Percentiles rank a stretch among this genome's conserved stretches.
Conservation (phyloP, 1,140 invertebrate genomes). For the Pseudomyrmex gracilis region DNA sequence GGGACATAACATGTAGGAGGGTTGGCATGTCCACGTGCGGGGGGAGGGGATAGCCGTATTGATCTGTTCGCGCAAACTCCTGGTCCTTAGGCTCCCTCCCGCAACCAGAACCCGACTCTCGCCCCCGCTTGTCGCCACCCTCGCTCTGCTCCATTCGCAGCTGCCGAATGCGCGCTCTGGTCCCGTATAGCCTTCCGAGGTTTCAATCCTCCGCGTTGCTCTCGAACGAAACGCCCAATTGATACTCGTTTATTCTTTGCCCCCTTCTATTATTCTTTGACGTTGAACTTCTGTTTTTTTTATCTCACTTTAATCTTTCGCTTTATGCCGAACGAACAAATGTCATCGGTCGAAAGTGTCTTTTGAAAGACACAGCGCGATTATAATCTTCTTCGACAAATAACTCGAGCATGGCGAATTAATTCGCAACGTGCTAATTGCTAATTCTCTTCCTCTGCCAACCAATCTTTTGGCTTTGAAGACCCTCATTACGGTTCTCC, state of each 20-base stretch:
- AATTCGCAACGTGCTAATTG: not conserved
- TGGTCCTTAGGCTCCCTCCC: constrained; percentile 75
- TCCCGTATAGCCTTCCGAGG: constrained; percentile 56
- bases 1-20: constrained; percentile 45
- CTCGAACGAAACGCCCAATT: not conserved
- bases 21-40: constrained; percentile 78
- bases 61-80: constrained; percentile 85
- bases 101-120: constrained; percentile 47
- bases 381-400: not conserved
- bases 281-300: not conserved
- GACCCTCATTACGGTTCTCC: constrained; percentile 4
- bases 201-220: constrained; percentile 44
- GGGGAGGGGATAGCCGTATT: constrained; percentile 77
- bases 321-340: not conserved
- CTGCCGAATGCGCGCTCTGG: constrained; percentile 37
- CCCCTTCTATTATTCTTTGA: not conserved
- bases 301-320: not conserved
- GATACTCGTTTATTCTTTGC: not conserved
- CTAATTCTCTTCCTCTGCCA: not conserved
- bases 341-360: not conserved
- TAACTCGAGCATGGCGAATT: not conserved
- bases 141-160: constrained; percentile 26
- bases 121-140: constrained; percentile 13
- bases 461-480: not conserved
- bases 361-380: not conserved